A percentile compares a stretch with the other conserved stretches of the same genome.
Evolutionary conservation across 2,113 vertebrate species (phyloP).

Genomic region (Microcebus murinus): DNA sequence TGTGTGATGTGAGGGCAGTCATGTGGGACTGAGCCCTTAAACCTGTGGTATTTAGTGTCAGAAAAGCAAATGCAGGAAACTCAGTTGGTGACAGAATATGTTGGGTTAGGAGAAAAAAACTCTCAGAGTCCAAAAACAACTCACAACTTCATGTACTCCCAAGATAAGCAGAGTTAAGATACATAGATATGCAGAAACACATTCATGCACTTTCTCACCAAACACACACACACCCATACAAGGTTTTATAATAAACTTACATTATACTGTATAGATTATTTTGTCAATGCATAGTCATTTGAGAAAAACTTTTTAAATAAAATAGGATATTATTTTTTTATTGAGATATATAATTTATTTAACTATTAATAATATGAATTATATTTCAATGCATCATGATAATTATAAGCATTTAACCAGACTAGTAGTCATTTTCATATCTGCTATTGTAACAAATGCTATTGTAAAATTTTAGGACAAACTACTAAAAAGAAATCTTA

Average conservation of each 20-base stretch:
- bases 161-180: background rate
- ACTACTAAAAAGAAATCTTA: background rate
- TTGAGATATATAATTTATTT: background rate
- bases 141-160: background rate
- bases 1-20: background rate
- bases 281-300: background rate
- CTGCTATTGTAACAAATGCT: background rate
- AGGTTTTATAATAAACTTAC: background rate
- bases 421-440: background rate
- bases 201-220: background rate
- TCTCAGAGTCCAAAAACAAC: background rate
- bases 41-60: background rate
- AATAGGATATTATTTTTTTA: background rate
- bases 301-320: slow-evolving; percentile 35
- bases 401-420: background rate
- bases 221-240: background rate
- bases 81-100: background rate
- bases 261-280: background rate
- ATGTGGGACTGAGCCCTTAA: background rate
- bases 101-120: background rate
- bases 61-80: background rate
- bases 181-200: background rate
- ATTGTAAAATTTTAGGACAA: background rate
- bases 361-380: background rate
- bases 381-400: background rate